These are phyloP conservation scores for Tursiops truncatus DNA, from an alignment of 2,113 vertebrate species.

Conservation along the genomic window DNA sequence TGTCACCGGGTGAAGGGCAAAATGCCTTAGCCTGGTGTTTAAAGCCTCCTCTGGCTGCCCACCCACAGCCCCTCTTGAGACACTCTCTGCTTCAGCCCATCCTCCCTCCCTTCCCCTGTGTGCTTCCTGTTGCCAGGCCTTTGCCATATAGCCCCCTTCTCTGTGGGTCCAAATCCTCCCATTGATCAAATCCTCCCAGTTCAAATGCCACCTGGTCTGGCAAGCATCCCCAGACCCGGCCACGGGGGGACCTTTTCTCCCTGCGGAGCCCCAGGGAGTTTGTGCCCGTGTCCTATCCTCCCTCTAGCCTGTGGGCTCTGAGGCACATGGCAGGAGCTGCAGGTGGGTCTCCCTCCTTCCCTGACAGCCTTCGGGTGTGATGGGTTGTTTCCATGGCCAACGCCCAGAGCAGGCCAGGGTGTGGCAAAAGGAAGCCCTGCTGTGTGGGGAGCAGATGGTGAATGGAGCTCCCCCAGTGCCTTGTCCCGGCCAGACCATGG, in stretches of 20 bases:
- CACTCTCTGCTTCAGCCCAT: not conserved
- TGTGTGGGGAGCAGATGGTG: slow-evolving; percentile 58
- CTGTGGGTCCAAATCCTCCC: not conserved
- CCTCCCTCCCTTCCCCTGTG: too few relatives aligned
- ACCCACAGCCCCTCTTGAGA: not conserved
- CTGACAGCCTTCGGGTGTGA: not conserved
- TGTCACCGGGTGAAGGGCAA: not conserved
- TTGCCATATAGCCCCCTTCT: not conserved
- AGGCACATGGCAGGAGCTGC: not conserved
- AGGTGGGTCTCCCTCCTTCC: not conserved
- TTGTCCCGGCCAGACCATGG: not conserved
- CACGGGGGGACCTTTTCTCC: not conserved
- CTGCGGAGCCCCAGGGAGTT: not conserved
- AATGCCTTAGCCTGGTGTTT: not conserved
- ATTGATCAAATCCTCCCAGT: not conserved
- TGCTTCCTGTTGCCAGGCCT: not conserved
- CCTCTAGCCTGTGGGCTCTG: not conserved
- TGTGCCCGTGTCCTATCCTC: not conserved
- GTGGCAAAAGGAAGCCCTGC: too few relatives aligned
- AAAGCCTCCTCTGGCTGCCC: not conserved
- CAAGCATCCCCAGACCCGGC: not conserved
- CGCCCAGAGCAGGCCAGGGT: not conserved
- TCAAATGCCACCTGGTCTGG: not conserved
- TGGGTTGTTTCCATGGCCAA: not conserved
- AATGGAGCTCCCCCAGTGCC: not conserved